Evolutionary conservation across 2,888 invertebrate species (phyloP), one percentile per base, ranked within the genome.

Genomic region (Polyommatus iphigenia): DNA sequence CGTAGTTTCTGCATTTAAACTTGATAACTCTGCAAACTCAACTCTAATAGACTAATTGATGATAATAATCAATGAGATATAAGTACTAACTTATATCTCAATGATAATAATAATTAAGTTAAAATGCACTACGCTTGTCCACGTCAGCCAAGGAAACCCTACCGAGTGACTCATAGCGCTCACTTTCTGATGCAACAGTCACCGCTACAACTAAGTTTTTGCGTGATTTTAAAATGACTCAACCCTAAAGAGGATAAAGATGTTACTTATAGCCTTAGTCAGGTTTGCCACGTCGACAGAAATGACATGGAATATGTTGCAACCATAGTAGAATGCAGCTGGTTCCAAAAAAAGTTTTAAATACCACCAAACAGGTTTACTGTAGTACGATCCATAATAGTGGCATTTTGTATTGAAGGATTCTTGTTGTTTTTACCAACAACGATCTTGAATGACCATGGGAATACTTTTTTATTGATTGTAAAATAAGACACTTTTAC

Each of bases 151-250:
- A 77, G 41, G 71, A 67, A 62, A 77, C 18, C 41, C 73, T 73
- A 73, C 15, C 6, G 20, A n/a, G 72, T 73, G 36, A 73, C 46
- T 73, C 72, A 29, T 71, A 13, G 13, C 72, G 36, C 41, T 46
- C 24, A 73, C 50, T 73, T 46, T 24, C 73, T 73, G 73, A 73
- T 73, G 73, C 73, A 73, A 73, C 73, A 29, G 50, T 73, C 20
- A 73, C 73, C 46, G 46, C 46, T n/a, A 46, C 73, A 20, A 13
- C n/a, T 3, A 18, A n/a, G 10, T 72, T 36, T 71, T 24, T 13
- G 62, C 20, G 4, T 62, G 10, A 4, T 24, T 62, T 20, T 62
- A 24, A 62, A 24, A 24, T 62, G 62, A 62, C 13, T 62, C 62
- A 62, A 13, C 20, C 62, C 62, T 24, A 1, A 24, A 24, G 24